Evolutionary conservation across 1,140 invertebrate genomes (phyloP).

Genomic region (Nasonia giraulti): DNA sequence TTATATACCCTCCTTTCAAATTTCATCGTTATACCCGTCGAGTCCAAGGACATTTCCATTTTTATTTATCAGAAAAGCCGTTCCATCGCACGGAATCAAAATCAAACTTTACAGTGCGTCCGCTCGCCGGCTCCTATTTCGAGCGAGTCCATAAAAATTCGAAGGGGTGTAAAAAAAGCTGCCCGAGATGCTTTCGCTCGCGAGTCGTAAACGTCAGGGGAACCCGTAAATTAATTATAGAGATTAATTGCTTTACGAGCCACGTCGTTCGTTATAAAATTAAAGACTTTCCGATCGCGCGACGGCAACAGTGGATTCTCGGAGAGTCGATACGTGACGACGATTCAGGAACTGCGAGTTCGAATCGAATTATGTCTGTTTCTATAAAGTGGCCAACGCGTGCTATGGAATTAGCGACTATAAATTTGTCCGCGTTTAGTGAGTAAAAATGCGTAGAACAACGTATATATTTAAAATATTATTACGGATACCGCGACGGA

Average conservation of each 20-base stretch:
- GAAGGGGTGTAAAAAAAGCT: neutral
- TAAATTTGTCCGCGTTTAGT: too few relatives aligned
- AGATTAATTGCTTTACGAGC: conserved; percentile 18
- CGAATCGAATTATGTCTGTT: neutral
- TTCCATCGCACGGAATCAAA: neutral
- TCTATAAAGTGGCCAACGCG: too few relatives aligned
- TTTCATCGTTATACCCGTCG: neutral
- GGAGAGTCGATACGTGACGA: conserved; percentile 12
- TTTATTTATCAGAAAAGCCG: neutral
- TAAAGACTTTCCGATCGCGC: neutral
- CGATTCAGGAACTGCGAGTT: neutral
- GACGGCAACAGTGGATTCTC: neutral
- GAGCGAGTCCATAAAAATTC: neutral
- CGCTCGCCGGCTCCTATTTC: neutral
- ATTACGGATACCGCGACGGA: too few relatives aligned
- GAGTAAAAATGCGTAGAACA: too few relatives aligned
- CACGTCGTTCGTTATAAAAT: conserved; percentile 20
- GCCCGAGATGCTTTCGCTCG: neutral
- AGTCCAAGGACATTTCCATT: neutral
- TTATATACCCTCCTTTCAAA: neutral
- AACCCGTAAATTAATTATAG: conserved; percentile 1
- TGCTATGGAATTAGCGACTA: too few relatives aligned
- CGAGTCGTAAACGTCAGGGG: neutral
- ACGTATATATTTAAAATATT: too few relatives aligned
- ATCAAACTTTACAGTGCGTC: neutral